Percentiles rank a stretch among this genome's conserved stretches.
Conservation (phyloP, 2,888 invertebrate species). For the Megamerina dolium region DNA sequence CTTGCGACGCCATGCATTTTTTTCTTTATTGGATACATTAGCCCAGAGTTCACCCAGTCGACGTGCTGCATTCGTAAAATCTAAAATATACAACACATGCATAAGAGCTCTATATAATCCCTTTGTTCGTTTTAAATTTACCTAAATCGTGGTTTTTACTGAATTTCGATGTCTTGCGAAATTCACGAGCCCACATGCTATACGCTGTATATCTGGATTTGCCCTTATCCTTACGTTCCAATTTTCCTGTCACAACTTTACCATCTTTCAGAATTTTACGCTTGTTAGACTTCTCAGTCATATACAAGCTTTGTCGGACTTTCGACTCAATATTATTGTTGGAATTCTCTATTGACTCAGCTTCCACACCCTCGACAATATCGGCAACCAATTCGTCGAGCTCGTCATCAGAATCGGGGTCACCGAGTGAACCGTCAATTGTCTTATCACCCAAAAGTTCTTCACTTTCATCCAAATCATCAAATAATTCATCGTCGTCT, state of each 20-base stretch:
- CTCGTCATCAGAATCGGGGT: slow-evolving; percentile 32
- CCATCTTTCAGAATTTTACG: slow-evolving; percentile 66
- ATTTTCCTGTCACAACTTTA: slow-evolving; percentile 58
- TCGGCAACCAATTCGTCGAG: slow-evolving; percentile 41
- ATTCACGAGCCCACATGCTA: slow-evolving; percentile 85
- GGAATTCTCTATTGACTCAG: slow-evolving; percentile 21
- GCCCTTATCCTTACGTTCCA: slow-evolving; percentile 74
- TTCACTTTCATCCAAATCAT: slow-evolving; percentile 1
- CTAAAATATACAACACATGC: slow-evolving; percentile 41
- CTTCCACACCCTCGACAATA: slow-evolving; percentile 37
- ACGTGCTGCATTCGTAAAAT: slow-evolving; percentile 78
- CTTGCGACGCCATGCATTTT: slow-evolving; percentile 73
- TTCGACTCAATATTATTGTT: slow-evolving; percentile 32
- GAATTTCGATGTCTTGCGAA: slow-evolving; percentile 55
- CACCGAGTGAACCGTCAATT: slow-evolving; percentile 13
- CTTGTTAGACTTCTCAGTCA: slow-evolving; percentile 73
- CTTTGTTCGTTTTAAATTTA: slow-evolving; percentile 10
- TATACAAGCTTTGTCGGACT: slow-evolving; percentile 56
- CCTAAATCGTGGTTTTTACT: slow-evolving; percentile 30
- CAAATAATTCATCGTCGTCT: slow-evolving; percentile 12
- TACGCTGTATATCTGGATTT: slow-evolving; percentile 80
- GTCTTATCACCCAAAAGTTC: slow-evolving; percentile 21
- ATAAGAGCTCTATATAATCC: not conserved
- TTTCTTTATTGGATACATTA: slow-evolving; percentile 62
- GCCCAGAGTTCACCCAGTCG: slow-evolving; percentile 86